phyloP scores from a whole-genome alignment of 2,797 vertebrate species.

The Dendrocincla tyrannina region DNA sequence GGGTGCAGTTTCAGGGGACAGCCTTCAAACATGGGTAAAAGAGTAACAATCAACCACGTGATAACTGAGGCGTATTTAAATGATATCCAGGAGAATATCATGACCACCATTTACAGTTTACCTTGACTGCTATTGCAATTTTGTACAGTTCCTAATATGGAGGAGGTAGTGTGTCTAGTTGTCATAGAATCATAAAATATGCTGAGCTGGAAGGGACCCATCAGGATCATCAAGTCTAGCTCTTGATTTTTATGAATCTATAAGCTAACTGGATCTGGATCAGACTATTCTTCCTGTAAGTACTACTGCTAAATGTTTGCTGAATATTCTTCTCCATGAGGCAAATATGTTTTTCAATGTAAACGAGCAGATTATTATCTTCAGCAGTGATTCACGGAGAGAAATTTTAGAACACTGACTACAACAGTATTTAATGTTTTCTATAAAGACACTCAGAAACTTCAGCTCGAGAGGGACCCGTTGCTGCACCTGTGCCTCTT shows the following conservation, averaged over 20 bases:
- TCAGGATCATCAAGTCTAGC: neutral
- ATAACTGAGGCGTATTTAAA: neutral
- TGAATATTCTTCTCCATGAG: neutral
- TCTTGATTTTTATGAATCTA: neutral
- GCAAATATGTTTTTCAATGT: neutral
- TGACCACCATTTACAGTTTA: neutral
- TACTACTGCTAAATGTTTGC: neutral
- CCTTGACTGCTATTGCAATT: neutral
- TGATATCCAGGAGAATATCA: neutral
- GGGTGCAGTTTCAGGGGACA: neutral
- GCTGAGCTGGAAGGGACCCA: neutral
- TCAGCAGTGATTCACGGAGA: neutral
- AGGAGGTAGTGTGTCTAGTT: neutral
- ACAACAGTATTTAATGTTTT: neutral
- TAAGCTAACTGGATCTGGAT: neutral
- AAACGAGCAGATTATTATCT: neutral
- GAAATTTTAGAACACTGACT: neutral
- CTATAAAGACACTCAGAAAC: neutral
- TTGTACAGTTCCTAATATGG: neutral
- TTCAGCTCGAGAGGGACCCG: neutral
- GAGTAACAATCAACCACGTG: neutral
- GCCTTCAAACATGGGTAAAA: neutral
- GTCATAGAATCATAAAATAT: neutral
- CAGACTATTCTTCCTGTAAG: neutral
- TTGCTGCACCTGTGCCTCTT: neutral